A percentile compares a stretch with the other conserved stretches of the same genome.
phyloP scores from a whole-genome alignment of 2,113 vertebrate species.

The Diglossa brunneiventris region DNA sequence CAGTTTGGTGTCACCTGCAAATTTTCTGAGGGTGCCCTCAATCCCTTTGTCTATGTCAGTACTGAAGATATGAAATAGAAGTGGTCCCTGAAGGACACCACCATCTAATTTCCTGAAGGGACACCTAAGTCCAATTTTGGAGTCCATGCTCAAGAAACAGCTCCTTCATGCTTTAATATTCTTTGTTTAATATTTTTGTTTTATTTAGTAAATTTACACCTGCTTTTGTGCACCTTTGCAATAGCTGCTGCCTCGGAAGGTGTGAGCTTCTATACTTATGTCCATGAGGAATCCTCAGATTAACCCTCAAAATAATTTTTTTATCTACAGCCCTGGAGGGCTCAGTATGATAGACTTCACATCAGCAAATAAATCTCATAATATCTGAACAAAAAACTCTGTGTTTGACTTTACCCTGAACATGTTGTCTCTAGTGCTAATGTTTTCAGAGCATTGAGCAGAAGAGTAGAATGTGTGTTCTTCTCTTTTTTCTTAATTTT shows the following conservation, averaged over 20 bases:
- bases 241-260: not conserved
- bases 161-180: not conserved
- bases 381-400: not conserved
- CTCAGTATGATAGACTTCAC: not conserved
- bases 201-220: not conserved
- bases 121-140: accelerated
- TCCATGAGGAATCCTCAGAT: not conserved
- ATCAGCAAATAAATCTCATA: not conserved
- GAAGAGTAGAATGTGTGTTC: not conserved
- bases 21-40: not conserved
- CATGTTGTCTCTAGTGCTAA: not conserved
- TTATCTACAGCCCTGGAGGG: not conserved
- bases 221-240: not conserved
- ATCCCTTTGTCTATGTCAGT: not conserved
- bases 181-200: not conserved
- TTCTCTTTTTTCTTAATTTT: not conserved
- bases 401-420: not conserved
- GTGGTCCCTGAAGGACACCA: not conserved
- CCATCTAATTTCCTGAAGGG: not conserved
- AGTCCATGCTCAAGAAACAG: not conserved
- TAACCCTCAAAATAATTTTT: not conserved
- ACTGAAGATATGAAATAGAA: not conserved
- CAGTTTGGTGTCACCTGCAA: not conserved
- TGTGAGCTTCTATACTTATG: not conserved
- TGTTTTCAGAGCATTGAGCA: not conserved